Evolutionary conservation across 2,888 invertebrate species (phyloP).

Genomic region (Bedellia somnulentella): DNA sequence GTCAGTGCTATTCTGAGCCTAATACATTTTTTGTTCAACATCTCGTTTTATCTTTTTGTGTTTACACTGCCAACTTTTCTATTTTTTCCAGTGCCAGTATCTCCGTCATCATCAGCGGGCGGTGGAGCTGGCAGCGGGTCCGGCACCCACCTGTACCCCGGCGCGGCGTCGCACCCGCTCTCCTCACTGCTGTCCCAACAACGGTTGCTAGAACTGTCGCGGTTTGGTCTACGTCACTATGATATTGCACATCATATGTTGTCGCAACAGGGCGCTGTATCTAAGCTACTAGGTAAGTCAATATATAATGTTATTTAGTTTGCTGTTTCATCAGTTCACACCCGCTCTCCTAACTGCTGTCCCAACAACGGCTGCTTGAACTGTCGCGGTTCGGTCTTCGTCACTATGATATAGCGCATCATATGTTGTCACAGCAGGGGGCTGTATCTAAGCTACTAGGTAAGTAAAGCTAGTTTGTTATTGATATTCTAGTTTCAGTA

Average conservation of each 20-base stretch:
- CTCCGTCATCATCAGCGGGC: constrained; percentile 54
- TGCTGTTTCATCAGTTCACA: constrained; percentile 24
- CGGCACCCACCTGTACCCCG: constrained; percentile 49
- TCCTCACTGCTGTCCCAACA: constrained; percentile 77
- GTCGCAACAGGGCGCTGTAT: constrained; percentile 89
- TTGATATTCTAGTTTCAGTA: not conserved
- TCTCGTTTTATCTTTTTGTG: not conserved
- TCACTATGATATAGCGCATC: constrained; percentile 89
- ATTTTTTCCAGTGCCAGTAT: constrained; percentile 53
- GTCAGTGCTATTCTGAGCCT: too few relatives aligned
- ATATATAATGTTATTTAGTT: not conserved
- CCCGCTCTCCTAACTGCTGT: constrained; percentile 71
- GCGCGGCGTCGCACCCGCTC: constrained; percentile 61
- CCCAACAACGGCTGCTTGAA: constrained; percentile 79
- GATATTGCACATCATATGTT: constrained; percentile 90
- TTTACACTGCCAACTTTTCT: too few relatives aligned
- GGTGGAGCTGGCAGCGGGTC: constrained; percentile 43
- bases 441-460: constrained; percentile 89
- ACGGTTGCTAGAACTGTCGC: constrained; percentile 77
- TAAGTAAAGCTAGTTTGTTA: constrained; percentile 56
- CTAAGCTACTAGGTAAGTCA: constrained; percentile 83
- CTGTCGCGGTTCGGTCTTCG: constrained; percentile 78
- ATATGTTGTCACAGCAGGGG: constrained; percentile 88
- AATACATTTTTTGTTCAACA: too few relatives aligned
- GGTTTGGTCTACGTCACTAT: constrained; percentile 82